phyloP scores from a whole-genome alignment of 2,113 vertebrate species.

The Hippocampus mohnikei region DNA sequence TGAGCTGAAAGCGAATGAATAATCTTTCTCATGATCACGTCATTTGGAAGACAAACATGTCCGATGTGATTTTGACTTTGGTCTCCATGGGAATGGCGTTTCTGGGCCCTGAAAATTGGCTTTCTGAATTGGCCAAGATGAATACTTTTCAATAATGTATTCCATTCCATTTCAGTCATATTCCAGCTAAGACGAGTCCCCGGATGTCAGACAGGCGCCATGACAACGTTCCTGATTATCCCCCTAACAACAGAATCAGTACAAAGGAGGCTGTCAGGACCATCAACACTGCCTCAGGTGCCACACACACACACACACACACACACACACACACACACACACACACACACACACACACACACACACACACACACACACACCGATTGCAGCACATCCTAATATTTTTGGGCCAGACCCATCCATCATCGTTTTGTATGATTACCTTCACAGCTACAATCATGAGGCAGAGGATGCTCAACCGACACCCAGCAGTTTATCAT shows the following conservation, averaged over 20 bases:
- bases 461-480: slow-evolving; percentile 8
- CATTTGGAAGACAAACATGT: too few relatives aligned
- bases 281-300: slow-evolving; percentile 79
- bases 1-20: too few relatives aligned
- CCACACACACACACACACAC: too few relatives aligned
- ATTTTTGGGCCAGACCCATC: slow-evolving; percentile 11
- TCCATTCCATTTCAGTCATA: slow-evolving; percentile 67
- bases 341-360: too few relatives aligned
- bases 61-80: too few relatives aligned
- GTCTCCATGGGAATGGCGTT: not conserved
- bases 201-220: slow-evolving; percentile 70
- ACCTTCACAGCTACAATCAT: slow-evolving; percentile 9
- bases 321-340: too few relatives aligned
- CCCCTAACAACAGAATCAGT: slow-evolving; percentile 76
- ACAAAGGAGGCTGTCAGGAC: slow-evolving; percentile 76
- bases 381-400: not conserved
- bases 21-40: too few relatives aligned
- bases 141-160: not conserved
- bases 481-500: slow-evolving; percentile 30
- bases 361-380: not conserved
- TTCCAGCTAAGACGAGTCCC: slow-evolving; percentile 74
- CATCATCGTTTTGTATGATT: slow-evolving; percentile 24
- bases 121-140: not conserved
- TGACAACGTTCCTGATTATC: slow-evolving; percentile 73
- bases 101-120: not conserved